Evolutionary conservation across 2,113 vertebrate genomes (phyloP).

Genomic region (Beaufortia kweichowensis): DNA sequence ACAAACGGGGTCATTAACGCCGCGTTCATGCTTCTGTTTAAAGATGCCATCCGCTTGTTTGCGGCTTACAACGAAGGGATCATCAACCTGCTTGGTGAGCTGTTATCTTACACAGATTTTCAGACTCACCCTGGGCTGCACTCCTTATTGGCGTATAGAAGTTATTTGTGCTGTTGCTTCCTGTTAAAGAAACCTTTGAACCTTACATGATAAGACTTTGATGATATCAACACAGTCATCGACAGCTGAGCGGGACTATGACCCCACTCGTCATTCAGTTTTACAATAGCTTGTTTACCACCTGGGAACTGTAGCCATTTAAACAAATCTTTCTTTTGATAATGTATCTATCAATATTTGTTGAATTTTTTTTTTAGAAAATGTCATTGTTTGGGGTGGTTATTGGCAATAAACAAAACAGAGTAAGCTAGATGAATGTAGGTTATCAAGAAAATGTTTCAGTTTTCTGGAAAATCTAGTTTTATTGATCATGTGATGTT

Average conservation of each 20-base stretch:
- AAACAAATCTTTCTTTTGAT: background rate
- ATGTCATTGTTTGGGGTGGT: background rate
- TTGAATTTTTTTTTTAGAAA: background rate
- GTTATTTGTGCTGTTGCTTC: conserved; percentile 39
- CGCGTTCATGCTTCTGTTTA: conserved; percentile 97
- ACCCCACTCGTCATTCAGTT: conserved; percentile 12
- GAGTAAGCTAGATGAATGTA: background rate
- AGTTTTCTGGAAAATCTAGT: no score
- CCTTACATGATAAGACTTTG: background rate
- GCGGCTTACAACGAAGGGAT: conserved; percentile 96
- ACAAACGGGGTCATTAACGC: conserved; percentile 97
- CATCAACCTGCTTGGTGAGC: conserved; percentile 92
- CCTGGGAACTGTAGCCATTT: background rate
- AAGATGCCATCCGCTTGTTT: conserved; percentile 95
- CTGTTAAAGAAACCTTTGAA: conserved; percentile 47
- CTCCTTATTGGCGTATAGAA: conserved; percentile 26
- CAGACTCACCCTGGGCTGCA: conserved; percentile 1
- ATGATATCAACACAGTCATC: conserved; percentile 2
- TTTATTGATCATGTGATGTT: background rate
- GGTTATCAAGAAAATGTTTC: background rate
- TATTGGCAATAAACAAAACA: background rate
- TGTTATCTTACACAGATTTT: conserved; percentile 32
- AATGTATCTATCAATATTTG: no score
- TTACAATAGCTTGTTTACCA: conserved; percentile 29
- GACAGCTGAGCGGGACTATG: conserved; percentile 25